A percentile compares a stretch with the other conserved stretches of the same genome.
phyloP scores from a whole-genome alignment of 2,113 vertebrate genomes.

The Grantiella picta region DNA sequence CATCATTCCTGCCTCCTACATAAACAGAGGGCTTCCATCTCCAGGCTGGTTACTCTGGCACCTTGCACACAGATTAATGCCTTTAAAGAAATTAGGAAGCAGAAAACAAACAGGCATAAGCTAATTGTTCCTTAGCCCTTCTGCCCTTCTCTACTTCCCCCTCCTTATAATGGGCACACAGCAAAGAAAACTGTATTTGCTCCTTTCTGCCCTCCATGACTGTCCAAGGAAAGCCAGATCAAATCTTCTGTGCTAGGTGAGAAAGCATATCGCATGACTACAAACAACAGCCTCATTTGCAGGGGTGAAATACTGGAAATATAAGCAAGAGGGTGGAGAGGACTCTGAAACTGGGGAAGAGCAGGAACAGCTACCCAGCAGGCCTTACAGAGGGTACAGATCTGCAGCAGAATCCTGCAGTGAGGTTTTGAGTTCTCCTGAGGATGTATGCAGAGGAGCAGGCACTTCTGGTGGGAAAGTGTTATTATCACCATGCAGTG shows the following conservation, averaged over 20 bases:
- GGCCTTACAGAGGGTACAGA: accelerated
- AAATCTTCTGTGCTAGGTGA: neutral
- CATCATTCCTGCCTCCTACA: accelerated
- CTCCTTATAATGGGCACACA: neutral
- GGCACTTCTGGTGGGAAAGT: neutral
- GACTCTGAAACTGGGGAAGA: neutral
- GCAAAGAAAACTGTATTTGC: neutral
- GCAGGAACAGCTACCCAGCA: neutral
- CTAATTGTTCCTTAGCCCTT: neutral
- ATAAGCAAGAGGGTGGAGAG: neutral
- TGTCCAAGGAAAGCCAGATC: neutral
- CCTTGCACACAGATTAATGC: neutral
- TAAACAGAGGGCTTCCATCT: neutral
- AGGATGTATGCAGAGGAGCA: neutral
- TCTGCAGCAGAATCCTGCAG: neutral
- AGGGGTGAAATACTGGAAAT: neutral
- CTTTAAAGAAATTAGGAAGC: neutral
- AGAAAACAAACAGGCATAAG: neutral
- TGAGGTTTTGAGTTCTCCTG: neutral
- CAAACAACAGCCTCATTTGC: neutral
- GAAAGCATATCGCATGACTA: neutral
- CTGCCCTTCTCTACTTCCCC: neutral
- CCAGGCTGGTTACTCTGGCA: neutral
- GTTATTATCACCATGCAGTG: neutral
- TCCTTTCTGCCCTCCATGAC: neutral